Percentiles rank a stretch among this genome's conserved stretches.
Evolutionary conservation across 1,140 invertebrate species (phyloP).

Genomic region (Drosophila pachea): DNA sequence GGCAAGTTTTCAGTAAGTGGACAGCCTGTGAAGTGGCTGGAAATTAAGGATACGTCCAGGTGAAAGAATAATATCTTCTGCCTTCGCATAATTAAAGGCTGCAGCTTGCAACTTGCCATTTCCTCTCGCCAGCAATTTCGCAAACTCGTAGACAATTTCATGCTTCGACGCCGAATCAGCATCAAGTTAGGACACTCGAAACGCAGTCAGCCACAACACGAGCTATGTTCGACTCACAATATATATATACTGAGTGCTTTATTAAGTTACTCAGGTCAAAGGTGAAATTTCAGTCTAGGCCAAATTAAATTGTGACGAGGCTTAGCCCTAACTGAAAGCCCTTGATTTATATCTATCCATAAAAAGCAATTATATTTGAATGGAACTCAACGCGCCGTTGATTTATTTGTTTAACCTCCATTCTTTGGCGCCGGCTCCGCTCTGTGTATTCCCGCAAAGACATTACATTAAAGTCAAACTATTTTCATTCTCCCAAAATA

Average conservation of each 20-base stretch:
- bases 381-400: too few species aligned
- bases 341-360: too few species aligned
- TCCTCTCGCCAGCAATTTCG: slow-evolving; percentile 11
- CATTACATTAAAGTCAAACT: too few species aligned
- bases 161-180: slow-evolving; percentile 17
- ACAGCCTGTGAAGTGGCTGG: slow-evolving; percentile 1
- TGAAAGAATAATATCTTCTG: slow-evolving; percentile 1
- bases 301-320: too few species aligned
- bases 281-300: not conserved
- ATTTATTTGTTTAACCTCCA: too few species aligned
- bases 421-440: too few species aligned
- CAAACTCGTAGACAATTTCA: slow-evolving; percentile 32
- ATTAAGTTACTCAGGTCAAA: not conserved
- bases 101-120: not conserved
- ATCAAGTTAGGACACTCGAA: slow-evolving; percentile 11
- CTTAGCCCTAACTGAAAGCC: too few species aligned
- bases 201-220: slow-evolving; percentile 9
- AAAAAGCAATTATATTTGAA: too few species aligned
- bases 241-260: not conserved
- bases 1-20: slow-evolving; percentile 20
- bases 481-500: too few species aligned
- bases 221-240: not conserved
- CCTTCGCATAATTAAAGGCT: not conserved
- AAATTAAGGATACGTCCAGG: slow-evolving; percentile 10
- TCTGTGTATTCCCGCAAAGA: too few species aligned